These are phyloP conservation scores for Agonum fuliginosum DNA, from an alignment of 2,888 invertebrate genomes.

Conservation along the genomic window DNA sequence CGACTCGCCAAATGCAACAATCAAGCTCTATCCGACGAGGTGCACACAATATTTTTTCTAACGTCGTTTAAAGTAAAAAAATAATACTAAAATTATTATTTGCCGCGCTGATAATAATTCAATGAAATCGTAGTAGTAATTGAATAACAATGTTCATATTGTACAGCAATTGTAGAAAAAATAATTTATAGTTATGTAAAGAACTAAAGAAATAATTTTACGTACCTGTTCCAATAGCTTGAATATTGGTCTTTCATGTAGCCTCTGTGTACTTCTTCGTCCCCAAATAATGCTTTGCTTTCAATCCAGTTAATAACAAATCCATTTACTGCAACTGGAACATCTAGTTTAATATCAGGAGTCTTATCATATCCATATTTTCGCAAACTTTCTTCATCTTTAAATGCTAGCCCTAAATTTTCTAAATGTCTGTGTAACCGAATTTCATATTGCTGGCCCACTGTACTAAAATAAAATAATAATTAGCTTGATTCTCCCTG, in stretches of 20 bases:
- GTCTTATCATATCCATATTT: constrained; percentile 94
- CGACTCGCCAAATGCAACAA: too few species aligned
- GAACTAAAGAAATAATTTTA: too few species aligned
- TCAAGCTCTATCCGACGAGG: too few species aligned
- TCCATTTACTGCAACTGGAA: constrained; percentile 90
- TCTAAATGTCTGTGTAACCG: constrained; percentile 80
- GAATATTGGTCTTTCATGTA: constrained; percentile 90
- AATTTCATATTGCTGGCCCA: constrained; percentile 91
- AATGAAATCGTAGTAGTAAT: too few species aligned
- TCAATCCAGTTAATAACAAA: constrained; percentile 96
- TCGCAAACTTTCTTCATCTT: constrained; percentile 87
- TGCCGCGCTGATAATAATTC: too few species aligned
- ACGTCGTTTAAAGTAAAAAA: too few species aligned
- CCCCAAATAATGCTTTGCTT: constrained; percentile 96
- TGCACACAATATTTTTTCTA: too few species aligned
- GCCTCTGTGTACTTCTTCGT: constrained; percentile 85
- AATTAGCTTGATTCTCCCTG: not conserved
- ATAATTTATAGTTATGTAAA: too few species aligned
- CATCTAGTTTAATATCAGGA: constrained; percentile 92
- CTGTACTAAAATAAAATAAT: constrained; percentile 74
- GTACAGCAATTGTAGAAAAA: too few species aligned
- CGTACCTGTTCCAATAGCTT: constrained; percentile 90
- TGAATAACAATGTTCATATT: too few species aligned
- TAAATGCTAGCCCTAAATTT: constrained; percentile 77
- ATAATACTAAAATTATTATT: too few species aligned